Evolutionary conservation across 30 jellyfish, hydroid and myxozoan species (phyloP).

Genomic region (Haliclystus octoradiatus): DNA sequence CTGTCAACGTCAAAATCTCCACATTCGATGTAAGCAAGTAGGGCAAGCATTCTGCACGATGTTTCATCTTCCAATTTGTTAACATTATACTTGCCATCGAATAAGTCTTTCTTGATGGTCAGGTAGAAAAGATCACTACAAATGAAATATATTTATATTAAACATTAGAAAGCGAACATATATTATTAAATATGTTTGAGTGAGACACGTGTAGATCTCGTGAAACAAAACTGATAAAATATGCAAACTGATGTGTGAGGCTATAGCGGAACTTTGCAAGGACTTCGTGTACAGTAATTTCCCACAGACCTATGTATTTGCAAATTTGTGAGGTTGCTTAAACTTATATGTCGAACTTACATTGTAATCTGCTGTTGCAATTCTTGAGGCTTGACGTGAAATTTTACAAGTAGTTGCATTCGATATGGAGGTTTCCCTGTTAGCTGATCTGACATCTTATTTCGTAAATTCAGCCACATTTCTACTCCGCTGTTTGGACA

Average conservation of each 20-base stretch:
- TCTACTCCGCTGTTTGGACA: slow-evolving; percentile 71
- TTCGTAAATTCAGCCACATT: slow-evolving; percentile 87
- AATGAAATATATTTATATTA: slow-evolving; percentile 1
- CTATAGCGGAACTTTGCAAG: no score
- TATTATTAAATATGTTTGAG: no score
- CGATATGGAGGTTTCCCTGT: slow-evolving; percentile 86
- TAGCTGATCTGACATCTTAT: slow-evolving; percentile 68
- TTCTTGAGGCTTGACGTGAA: slow-evolving; percentile 89
- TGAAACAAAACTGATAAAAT: no score
- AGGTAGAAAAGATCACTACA: slow-evolving; percentile 70
- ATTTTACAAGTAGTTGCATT: slow-evolving; percentile 62
- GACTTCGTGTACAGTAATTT: no score
- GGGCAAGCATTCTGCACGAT: slow-evolving; percentile 40
- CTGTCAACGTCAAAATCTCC: slow-evolving; percentile 88
- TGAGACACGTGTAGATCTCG: no score
- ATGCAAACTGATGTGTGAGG: no score
- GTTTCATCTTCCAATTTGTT: slow-evolving; percentile 21
- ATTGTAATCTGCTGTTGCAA: slow-evolving; percentile 81
- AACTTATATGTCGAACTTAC: no score
- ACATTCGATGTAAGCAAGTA: slow-evolving; percentile 64
- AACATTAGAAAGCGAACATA: no score
- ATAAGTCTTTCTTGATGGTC: slow-evolving; percentile 37
- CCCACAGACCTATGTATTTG: no score
- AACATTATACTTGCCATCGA: slow-evolving; percentile 37
- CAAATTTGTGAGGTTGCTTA: no score